phyloP scores from a whole-genome alignment of 2,888 invertebrate genomes.

The Melinopterus prodromus region DNA sequence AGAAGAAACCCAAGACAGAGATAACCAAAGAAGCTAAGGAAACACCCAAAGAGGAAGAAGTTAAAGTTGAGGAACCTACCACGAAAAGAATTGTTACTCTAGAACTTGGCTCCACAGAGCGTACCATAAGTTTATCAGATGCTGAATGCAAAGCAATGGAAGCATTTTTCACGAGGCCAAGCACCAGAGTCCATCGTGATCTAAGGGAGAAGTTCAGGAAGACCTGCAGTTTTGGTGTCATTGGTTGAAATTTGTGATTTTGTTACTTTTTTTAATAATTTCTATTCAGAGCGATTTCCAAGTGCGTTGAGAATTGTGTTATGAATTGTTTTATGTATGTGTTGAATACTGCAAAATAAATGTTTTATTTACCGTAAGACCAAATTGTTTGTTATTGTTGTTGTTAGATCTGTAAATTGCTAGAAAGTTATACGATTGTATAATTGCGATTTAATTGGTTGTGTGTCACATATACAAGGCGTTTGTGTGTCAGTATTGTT shows the following conservation, averaged over 20 bases:
- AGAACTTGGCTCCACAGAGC: slow-evolving; percentile 11
- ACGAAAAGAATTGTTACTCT: slow-evolving; percentile 16
- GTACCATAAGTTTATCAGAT: slow-evolving; percentile 23
- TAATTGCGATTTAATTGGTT: no score
- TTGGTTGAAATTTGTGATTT: slow-evolving; percentile 7
- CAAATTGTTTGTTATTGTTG: no score
- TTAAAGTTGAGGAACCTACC: background rate
- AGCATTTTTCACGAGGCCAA: slow-evolving; percentile 8
- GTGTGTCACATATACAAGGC: no score
- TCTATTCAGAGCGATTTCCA: background rate
- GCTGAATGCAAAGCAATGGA: slow-evolving; percentile 22
- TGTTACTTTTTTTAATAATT: background rate
- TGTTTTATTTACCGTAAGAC: no score
- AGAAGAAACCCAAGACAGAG: background rate
- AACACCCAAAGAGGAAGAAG: background rate
- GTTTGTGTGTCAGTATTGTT: no score
- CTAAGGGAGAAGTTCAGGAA: slow-evolving; percentile 18
- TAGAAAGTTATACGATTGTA: no score
- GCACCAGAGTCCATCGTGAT: slow-evolving; percentile 8
- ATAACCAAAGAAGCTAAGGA: background rate
- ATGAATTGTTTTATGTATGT: no score
- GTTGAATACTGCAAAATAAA: no score
- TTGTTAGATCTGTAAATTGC: no score
- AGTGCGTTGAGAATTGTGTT: background rate
- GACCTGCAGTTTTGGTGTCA: slow-evolving; percentile 13